Evolutionary conservation across 2,888 invertebrate species (phyloP).

Genomic region (Melikaiella ostensackeni): DNA sequence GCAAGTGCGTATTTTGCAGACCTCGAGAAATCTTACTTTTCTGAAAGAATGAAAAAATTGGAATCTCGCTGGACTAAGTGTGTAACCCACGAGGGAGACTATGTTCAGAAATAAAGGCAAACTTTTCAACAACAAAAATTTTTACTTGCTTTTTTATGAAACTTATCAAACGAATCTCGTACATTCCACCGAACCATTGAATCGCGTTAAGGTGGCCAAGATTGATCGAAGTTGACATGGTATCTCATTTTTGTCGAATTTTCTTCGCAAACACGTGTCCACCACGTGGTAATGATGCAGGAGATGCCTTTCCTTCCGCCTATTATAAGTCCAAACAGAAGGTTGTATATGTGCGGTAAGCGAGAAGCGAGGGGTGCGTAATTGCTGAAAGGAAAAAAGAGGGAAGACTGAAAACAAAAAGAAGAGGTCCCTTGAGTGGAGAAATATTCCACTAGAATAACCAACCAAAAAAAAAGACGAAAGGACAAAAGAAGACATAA

Average conservation of each 20-base stretch:
- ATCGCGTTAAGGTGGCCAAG: background rate
- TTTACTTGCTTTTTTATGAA: no score
- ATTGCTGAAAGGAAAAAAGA: conserved; percentile 21
- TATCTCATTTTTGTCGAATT: conserved; percentile 17
- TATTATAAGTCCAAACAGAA: conserved; percentile 2
- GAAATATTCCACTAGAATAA: conserved; percentile 24
- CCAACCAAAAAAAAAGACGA: conserved; percentile 11
- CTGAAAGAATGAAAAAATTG: no score
- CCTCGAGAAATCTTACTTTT: no score
- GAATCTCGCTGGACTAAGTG: no score
- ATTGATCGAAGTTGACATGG: conserved; percentile 16
- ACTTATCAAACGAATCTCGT: no score
- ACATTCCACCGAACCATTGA: background rate
- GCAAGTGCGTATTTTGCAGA: no score
- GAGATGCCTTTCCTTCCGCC: background rate
- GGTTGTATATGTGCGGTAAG: conserved; percentile 31
- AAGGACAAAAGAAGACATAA: conserved; percentile 26
- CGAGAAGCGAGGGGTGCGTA: conserved; percentile 32
- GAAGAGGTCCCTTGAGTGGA: conserved; percentile 30
- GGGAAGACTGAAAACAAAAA: conserved; percentile 26
- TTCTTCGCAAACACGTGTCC: conserved; percentile 10
- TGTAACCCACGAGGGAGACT: no score
- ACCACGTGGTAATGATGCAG: conserved; percentile 1
- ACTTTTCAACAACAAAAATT: no score
- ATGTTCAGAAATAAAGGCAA: no score